Evolutionary conservation across 2,797 vertebrate genomes (phyloP).

Genomic region (Glyptemys insculpta): DNA sequence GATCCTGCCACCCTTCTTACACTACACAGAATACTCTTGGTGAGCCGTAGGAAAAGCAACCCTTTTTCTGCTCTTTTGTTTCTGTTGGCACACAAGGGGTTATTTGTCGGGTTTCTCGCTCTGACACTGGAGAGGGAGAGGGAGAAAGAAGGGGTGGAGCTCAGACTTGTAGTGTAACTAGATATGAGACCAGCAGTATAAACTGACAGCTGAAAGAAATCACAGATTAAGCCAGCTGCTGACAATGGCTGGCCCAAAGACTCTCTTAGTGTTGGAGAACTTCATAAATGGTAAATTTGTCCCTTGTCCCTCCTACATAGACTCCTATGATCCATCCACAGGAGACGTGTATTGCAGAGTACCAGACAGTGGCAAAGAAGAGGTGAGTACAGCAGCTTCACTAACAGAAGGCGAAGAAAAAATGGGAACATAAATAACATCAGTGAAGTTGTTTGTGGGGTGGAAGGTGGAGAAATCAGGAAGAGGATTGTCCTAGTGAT

Average conservation of each 20-base stretch:
- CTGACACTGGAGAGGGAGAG: background rate
- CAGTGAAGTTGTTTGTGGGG: background rate
- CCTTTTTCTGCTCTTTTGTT: background rate
- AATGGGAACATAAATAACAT: background rate
- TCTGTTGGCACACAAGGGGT: background rate
- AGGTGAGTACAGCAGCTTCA: constrained; percentile 83
- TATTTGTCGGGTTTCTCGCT: background rate
- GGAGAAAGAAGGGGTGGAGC: constrained; percentile 53
- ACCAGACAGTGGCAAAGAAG: constrained; percentile 91
- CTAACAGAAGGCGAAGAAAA: background rate
- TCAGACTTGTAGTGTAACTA: background rate
- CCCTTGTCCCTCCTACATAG: constrained; percentile 85
- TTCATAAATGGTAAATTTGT: constrained; percentile 92
- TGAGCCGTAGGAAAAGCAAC: background rate
- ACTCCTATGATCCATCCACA: constrained; percentile 92
- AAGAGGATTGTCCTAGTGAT: background rate
- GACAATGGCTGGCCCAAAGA: constrained; percentile 68
- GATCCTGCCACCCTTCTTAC: background rate
- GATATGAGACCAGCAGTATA: background rate
- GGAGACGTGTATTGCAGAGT: constrained; percentile 93
- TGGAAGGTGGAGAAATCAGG: background rate
- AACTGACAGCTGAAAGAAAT: background rate
- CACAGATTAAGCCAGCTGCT: constrained; percentile 2
- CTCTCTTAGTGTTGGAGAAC: constrained; percentile 89
- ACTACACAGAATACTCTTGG: background rate